phyloP scores from a whole-genome alignment of 2,888 invertebrate genomes.

The Lutraria lutraria region DNA sequence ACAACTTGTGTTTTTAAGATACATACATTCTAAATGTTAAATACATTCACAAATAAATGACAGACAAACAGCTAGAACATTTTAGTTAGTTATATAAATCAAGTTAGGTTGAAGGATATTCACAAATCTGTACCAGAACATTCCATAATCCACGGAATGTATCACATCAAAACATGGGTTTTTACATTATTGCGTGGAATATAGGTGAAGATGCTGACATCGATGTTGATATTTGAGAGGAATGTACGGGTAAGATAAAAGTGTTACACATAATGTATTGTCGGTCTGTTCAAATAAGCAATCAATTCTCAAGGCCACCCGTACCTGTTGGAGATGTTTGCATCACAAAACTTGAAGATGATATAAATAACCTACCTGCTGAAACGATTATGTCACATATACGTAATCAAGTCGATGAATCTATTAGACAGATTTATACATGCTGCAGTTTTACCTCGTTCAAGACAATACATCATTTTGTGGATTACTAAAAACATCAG shows the following conservation, averaged over 20 bases:
- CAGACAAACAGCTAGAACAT: neutral
- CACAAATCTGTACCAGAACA: neutral
- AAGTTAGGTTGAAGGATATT: neutral
- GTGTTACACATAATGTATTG: neutral
- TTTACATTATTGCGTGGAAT: conserved; percentile 1
- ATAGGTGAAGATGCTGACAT: neutral
- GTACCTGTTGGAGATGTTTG: neutral
- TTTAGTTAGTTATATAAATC: neutral
- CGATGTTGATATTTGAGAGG: neutral
- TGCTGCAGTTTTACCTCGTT: neutral
- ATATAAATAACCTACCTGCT: neutral
- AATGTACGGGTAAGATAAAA: neutral
- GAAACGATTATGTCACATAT: neutral
- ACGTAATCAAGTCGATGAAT: neutral
- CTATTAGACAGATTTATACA: neutral
- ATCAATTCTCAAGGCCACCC: neutral
- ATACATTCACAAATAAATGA: too few relatives aligned
- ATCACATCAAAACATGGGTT: conserved; percentile 14
- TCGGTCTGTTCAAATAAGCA: neutral
- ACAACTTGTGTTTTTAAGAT: too few relatives aligned
- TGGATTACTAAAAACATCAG: too few relatives aligned
- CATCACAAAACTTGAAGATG: neutral
- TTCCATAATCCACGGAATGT: neutral
- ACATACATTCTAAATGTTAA: too few relatives aligned
- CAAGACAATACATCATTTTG: too few relatives aligned